Evolutionary conservation across 2,113 vertebrate species (phyloP).

Genomic region (Sinocyclocheilus anshuiensis): DNA sequence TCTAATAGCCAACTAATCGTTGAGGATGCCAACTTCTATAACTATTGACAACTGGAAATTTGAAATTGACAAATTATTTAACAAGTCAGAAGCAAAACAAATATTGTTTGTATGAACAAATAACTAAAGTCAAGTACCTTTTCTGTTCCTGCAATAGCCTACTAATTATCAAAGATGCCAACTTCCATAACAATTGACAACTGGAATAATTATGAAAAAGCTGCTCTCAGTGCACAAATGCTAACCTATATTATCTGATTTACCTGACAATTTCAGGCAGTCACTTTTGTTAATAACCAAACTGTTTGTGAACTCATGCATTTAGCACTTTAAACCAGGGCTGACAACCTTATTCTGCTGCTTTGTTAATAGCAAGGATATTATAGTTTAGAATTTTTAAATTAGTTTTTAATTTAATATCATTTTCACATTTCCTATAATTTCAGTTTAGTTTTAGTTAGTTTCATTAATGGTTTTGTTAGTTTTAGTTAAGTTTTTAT

Average conservation of each 20-base stretch:
- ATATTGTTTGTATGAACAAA: too few species aligned
- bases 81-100: too few species aligned
- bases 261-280: background rate
- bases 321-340: slow-evolving; percentile 4
- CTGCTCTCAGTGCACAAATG: background rate
- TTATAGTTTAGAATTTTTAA: too few species aligned
- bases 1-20: background rate
- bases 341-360: background rate
- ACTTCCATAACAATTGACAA: background rate
- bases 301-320: background rate
- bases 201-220: too few species aligned
- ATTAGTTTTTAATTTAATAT: too few species aligned
- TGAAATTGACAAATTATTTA: too few species aligned
- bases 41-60: too few species aligned
- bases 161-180: background rate
- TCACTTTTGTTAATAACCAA: background rate
- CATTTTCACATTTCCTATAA: too few species aligned
- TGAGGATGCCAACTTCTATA: background rate
- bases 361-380: background rate
- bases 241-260: background rate
- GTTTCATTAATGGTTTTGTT: too few species aligned
- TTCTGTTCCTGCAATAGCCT: background rate
- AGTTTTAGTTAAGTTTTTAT: too few species aligned
- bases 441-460: too few species aligned
- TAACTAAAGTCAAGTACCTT: background rate